phyloP scores from a whole-genome alignment of 2,113 vertebrate genomes.

The Chaetura pelagica region DNA sequence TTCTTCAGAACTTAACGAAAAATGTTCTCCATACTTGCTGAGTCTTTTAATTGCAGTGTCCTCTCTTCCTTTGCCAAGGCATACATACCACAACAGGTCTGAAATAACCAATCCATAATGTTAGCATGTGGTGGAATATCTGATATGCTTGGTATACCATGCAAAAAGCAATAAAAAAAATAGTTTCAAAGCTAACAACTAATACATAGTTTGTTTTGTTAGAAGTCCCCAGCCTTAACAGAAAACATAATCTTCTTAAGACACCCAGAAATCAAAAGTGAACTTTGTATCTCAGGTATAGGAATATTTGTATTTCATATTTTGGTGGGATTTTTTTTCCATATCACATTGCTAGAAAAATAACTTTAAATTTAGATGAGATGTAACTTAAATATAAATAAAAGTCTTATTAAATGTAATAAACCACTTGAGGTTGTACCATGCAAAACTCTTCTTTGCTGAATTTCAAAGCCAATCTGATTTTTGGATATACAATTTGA shows the following conservation, averaged over 20 bases:
- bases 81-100: not conserved
- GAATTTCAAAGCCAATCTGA: not conserved
- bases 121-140: not conserved
- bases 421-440: not conserved
- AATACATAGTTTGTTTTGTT: not conserved
- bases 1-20: not conserved
- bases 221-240: not conserved
- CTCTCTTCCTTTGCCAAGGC: slow-evolving; percentile 5
- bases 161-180: not conserved
- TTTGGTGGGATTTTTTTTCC: not conserved
- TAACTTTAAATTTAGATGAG: not conserved
- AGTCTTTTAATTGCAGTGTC: not conserved
- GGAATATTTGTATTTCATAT: not conserved
- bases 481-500: not conserved
- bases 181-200: not conserved
- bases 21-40: not conserved
- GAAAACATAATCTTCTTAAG: not conserved
- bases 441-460: not conserved
- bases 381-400: not conserved
- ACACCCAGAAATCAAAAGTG: not conserved
- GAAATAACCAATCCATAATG: not conserved
- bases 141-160: not conserved
- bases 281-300: not conserved
- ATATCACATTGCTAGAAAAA: not conserved
- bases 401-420: not conserved